Percentiles rank a stretch among this genome's conserved stretches.
Evolutionary conservation across 2,888 invertebrate species (phyloP).

Genomic region (Hanleya hanleyi): DNA sequence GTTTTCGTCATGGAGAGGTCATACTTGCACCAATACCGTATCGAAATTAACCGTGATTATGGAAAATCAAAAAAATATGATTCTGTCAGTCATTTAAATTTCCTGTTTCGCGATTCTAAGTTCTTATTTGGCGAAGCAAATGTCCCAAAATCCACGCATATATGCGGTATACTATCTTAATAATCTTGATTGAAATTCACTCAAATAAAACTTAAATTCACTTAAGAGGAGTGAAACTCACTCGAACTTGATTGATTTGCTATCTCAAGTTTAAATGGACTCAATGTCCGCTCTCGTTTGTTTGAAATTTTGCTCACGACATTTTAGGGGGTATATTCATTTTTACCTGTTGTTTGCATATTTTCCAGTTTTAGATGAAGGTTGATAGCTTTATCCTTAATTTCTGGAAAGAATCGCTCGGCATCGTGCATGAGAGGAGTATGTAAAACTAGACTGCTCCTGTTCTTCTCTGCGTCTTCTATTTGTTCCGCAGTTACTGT

Average conservation of each 20-base stretch:
- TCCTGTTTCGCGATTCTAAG: not conserved
- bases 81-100: not conserved
- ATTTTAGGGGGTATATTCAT: not conserved
- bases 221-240: no score
- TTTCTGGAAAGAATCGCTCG: constrained; percentile 47
- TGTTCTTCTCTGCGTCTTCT: constrained; percentile 34
- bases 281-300: no score
- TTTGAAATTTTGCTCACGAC: no score
- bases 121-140: no score
- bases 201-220: no score
- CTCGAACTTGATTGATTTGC: no score
- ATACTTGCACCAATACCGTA: not conserved
- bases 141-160: no score
- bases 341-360: constrained; percentile 59
- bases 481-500: constrained; percentile 48
- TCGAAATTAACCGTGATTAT: not conserved
- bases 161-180: no score
- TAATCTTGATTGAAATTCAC: no score
- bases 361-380: constrained; percentile 62
- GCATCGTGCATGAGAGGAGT: constrained; percentile 53
- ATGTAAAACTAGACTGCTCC: constrained; percentile 39
- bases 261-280: no score
- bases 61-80: not conserved
- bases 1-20: not conserved
- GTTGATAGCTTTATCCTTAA: constrained; percentile 37